A percentile compares a stretch with the other conserved stretches of the same genome.
phyloP scores from a whole-genome alignment of 1,140 invertebrate genomes.

The Microvelia longipes region DNA sequence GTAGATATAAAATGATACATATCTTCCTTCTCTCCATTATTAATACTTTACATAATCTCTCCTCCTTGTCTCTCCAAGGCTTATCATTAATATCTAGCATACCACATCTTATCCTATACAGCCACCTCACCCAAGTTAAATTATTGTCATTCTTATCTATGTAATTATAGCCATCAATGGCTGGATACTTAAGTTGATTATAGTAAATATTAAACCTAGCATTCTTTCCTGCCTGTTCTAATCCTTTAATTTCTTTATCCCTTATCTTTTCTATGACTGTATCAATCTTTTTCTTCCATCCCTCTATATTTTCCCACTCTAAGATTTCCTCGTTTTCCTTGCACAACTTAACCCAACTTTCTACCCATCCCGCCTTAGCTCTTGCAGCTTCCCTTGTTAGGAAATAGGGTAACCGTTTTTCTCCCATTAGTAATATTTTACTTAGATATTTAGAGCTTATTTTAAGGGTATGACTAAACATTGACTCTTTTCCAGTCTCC shows the following conservation, averaged over 20 bases:
- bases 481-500: neutral
- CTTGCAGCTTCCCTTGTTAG: neutral
- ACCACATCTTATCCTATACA: neutral
- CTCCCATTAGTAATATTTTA: neutral
- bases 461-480: neutral
- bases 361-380: neutral
- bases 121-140: neutral
- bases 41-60: neutral
- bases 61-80: neutral
- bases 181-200: neutral
- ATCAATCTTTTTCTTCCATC: neutral
- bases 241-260: neutral
- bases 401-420: neutral
- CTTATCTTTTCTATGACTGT: neutral
- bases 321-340: neutral
- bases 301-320: neutral
- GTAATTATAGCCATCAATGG: neutral
- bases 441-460: neutral
- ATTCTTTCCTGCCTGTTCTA: neutral
- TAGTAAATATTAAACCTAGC: neutral
- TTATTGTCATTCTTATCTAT: neutral
- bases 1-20: neutral
- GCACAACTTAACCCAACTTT: neutral
- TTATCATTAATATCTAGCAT: neutral
- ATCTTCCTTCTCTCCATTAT: neutral